A percentile compares a stretch with the other conserved stretches of the same genome.
Evolutionary conservation across 1,140 invertebrate species (phyloP).

Genomic region (Spodoptera litura): DNA sequence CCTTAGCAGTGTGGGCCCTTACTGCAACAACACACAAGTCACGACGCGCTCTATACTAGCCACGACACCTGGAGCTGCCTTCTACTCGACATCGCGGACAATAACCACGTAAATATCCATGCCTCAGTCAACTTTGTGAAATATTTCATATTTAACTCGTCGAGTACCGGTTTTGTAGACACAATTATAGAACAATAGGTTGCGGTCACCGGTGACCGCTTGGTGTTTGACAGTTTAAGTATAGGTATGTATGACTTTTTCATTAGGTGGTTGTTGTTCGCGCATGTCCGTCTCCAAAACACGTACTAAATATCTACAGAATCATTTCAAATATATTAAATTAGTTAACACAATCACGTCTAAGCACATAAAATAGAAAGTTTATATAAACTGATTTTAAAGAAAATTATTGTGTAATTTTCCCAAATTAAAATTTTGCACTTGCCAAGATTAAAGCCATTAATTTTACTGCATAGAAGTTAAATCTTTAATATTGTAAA

Average conservation of each 20-base stretch:
- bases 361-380: constrained; percentile 68
- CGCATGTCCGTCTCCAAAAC: constrained; percentile 60
- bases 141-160: no score
- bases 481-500: constrained; percentile 54
- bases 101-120: constrained; percentile 56
- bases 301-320: constrained; percentile 79
- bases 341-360: constrained; percentile 82
- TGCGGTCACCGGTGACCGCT: no score
- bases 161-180: no score
- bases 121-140: no score
- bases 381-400: constrained; percentile 59
- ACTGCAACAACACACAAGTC: constrained; percentile 89
- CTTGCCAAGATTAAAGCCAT: constrained; percentile 57
- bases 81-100: constrained; percentile 64
- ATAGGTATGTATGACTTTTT: neutral
- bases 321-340: constrained; percentile 71
- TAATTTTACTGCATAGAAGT: constrained; percentile 4
- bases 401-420: constrained; percentile 54
- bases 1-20: constrained; percentile 90
- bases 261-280: constrained; percentile 59
- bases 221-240: no score
- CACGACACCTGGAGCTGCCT: constrained; percentile 70
- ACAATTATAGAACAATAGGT: no score
- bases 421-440: constrained; percentile 46
- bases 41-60: constrained; percentile 82